Conservation (phyloP, 2,113 vertebrate species). For the Grantiella picta region DNA sequence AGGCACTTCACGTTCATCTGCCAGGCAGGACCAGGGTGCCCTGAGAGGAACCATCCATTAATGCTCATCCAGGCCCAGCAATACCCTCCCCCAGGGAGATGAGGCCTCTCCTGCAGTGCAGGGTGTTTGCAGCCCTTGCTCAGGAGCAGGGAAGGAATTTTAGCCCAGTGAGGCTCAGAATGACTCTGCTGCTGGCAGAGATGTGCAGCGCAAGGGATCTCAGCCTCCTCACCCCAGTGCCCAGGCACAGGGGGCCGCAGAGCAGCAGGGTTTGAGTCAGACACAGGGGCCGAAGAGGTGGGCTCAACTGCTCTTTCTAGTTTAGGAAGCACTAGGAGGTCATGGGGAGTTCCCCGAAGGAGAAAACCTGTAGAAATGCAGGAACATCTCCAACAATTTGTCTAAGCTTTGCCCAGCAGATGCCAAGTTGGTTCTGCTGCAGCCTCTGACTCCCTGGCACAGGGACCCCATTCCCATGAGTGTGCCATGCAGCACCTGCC, state of each 20-base stretch:
- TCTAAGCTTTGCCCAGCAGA: neutral
- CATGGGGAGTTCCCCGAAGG: neutral
- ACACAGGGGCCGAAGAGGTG: neutral
- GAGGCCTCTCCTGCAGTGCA: neutral
- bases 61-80: neutral
- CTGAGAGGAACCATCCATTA: slow-evolving; percentile 36
- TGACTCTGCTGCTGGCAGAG: neutral
- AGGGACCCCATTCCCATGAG: too few species aligned
- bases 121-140: neutral
- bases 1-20: neutral
- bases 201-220: neutral
- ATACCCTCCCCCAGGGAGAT: neutral
- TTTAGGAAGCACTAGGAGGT: neutral
- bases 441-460: neutral
- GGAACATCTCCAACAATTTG: neutral
- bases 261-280: neutral
- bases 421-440: neutral
- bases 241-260: neutral
- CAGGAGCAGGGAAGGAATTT: neutral
- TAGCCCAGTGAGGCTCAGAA: neutral
- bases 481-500: accelerated
- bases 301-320: neutral
- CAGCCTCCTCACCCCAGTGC: neutral
- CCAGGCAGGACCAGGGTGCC: neutral
- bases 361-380: neutral